Base-by-base conservation (phyloP, 2,797 vertebrate species). In the Artibeus jamaicensis region DNA sequence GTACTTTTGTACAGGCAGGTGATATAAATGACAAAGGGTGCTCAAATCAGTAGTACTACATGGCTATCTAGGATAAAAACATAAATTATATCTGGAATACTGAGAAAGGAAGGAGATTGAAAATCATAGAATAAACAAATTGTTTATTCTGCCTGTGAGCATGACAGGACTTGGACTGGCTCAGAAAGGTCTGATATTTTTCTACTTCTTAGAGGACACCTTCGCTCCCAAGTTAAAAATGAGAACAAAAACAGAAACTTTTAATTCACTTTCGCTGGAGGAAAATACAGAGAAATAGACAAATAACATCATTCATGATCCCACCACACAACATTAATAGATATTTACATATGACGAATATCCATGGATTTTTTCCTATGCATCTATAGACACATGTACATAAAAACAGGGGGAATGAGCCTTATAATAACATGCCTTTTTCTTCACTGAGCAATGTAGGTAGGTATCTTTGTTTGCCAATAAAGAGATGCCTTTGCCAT, bases 1-100 rank as follows among this genome's bases (percentile, higher is more conserved):
- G 84, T 50, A 93, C 16, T 59, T 95, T 95, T 73, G 39, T 74
- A 83, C 96, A 89, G 26, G 48, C 24, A 82, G 65, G 44, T 19
- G 34, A 67, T 59, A 29, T 18, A 92, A 85, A 76, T 92, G 57
- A 85, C 70, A 82, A 92, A 39, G 4, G 7, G 12, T 37, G 26
- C 79, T 53, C 46, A 85, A 94, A 73, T 92, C 70, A 82, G 37
- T 73, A 95, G 42, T 32, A 68, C 92, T 42, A 57, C 21, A 81
- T 73, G 39, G 55, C 55, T 32, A 55, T 53, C 12, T 77, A 68
- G 77, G 21, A 85, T 53, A 82, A 85, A 94, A 93, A 39, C 29
- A n/a, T 26, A 95, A 83, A 76, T 83, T 92, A 48, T 42, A 16
- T 74, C 21, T 24, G 29, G 37, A 65, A 26, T 74, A 55, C 73